Percentiles rank a stretch among this genome's conserved stretches.
Conservation (phyloP, 2,113 vertebrate genomes). For the Muscicapa adusta region DNA sequence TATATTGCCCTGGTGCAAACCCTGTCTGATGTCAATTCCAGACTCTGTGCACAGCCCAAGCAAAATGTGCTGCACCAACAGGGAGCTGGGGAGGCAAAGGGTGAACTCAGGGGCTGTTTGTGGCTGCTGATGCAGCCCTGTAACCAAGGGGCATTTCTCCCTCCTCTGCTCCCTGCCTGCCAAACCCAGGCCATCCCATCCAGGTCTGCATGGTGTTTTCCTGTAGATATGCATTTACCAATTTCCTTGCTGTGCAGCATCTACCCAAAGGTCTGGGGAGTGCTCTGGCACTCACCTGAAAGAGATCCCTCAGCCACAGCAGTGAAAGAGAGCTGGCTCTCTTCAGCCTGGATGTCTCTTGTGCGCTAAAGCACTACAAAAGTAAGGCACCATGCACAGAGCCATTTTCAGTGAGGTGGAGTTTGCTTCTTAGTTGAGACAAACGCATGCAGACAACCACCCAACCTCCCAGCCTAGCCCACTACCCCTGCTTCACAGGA, state of each 20-base stretch:
- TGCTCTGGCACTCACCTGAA: background rate
- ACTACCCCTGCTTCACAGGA: background rate
- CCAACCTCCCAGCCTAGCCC: background rate
- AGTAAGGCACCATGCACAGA: background rate
- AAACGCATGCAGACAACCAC: background rate
- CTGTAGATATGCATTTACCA: background rate
- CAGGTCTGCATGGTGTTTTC: background rate
- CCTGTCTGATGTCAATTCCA: too few relatives aligned
- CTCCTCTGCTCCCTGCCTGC: background rate
- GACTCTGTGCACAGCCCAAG: background rate
- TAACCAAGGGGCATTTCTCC: accelerated
- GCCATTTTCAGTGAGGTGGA: background rate
- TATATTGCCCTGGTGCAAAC: background rate
- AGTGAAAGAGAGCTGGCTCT: background rate
- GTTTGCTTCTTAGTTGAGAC: background rate
- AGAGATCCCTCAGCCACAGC: background rate
- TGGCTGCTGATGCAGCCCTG: background rate
- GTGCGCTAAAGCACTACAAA: background rate
- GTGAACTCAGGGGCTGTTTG: background rate
- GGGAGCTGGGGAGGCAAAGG: background rate
- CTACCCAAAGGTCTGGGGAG: background rate
- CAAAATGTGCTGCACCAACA: background rate
- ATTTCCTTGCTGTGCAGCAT: background rate
- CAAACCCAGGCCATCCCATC: background rate
- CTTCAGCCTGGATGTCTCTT: background rate